phyloP scores from a whole-genome alignment of 2,113 vertebrate genomes.

The Pelodiscus sinensis region DNA sequence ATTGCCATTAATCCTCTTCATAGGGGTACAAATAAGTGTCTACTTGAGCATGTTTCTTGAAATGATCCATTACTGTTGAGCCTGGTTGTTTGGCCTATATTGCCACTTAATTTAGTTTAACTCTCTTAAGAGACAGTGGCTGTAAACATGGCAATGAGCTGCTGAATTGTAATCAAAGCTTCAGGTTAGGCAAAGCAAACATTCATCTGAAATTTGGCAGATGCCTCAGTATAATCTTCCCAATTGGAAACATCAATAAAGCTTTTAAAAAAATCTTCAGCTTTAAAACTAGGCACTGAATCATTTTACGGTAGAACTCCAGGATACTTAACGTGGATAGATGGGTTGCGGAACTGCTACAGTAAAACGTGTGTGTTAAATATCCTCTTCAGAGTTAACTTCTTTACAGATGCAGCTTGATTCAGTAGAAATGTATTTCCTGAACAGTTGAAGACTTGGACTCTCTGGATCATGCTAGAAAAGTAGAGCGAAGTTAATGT shows the following conservation, averaged over 20 bases:
- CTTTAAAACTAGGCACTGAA: neutral
- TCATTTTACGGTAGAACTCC: neutral
- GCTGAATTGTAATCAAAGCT: neutral
- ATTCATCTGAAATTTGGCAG: neutral
- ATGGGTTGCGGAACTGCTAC: neutral
- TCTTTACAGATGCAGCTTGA: neutral
- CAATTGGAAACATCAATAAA: neutral
- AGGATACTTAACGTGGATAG: neutral
- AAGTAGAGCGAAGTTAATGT: neutral
- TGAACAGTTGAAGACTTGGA: neutral
- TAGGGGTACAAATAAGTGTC: neutral
- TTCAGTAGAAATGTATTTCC: neutral
- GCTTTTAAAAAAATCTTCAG: neutral
- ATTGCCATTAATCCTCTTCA: neutral
- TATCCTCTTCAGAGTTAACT: neutral
- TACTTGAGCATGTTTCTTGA: neutral
- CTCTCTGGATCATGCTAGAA: neutral
- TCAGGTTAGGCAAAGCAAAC: constrained; percentile 10
- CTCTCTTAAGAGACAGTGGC: neutral
- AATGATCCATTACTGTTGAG: neutral
- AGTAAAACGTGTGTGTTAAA: neutral
- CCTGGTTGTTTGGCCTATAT: neutral
- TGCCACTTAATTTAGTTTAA: neutral
- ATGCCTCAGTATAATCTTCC: neutral
- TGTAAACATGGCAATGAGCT: neutral